These are phyloP conservation scores for Leuctra nigra DNA, from an alignment of 2,888 invertebrate genomes.

Conservation along the genomic window DNA sequence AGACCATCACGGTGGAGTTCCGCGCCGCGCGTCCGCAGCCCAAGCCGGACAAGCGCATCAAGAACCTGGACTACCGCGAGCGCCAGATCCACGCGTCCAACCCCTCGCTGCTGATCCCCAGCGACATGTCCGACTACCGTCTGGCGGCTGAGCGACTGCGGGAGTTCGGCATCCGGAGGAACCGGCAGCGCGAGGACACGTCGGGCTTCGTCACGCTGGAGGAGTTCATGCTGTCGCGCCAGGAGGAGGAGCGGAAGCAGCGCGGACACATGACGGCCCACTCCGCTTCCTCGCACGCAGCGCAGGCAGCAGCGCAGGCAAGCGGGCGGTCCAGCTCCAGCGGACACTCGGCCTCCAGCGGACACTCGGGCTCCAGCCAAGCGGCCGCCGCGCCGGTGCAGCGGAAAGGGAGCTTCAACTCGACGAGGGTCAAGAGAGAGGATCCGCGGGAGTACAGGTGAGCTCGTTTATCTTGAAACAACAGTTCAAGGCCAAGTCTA, in stretches of 20 bases:
- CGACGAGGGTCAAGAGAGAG: background rate
- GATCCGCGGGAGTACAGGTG: constrained; percentile 5
- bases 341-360: constrained; percentile 23
- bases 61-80: constrained; percentile 4
- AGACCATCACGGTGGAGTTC: background rate
- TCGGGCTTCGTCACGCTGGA: constrained; percentile 68
- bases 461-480: background rate
- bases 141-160: constrained; percentile 27
- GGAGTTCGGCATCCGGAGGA: constrained; percentile 25
- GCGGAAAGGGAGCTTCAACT: constrained; percentile 38
- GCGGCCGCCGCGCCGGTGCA: constrained; percentile 33
- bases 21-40: background rate
- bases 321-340: constrained; percentile 26
- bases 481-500: too few species aligned
- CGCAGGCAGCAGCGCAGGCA: constrained; percentile 41
- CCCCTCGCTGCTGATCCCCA: constrained; percentile 24
- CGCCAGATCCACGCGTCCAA: constrained; percentile 25
- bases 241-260: constrained; percentile 61
- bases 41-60: background rate
- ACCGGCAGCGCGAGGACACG: constrained; percentile 48
- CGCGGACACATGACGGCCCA: constrained; percentile 18
- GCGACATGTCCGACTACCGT: constrained; percentile 26
- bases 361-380: constrained; percentile 35
- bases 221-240: constrained; percentile 70
- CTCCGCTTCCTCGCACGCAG: constrained; percentile 15